Conservation (phyloP, 2,113 vertebrate genomes). For the Thalassarche chlororhynchos region DNA sequence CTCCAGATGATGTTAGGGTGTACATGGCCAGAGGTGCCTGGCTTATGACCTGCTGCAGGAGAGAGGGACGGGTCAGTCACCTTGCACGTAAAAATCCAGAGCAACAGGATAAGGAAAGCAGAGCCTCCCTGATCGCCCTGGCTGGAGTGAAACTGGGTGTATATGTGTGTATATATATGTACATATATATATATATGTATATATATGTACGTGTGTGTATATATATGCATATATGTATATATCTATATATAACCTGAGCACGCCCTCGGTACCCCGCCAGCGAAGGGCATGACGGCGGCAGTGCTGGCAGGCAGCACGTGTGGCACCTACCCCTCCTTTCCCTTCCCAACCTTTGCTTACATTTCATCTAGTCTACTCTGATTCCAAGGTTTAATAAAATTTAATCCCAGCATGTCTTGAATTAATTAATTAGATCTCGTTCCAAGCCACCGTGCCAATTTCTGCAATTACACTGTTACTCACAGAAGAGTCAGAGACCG, state of each 20-base stretch:
- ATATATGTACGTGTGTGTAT: neutral
- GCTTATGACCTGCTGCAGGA: neutral
- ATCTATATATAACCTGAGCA: neutral
- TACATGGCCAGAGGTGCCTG: fast-evolving
- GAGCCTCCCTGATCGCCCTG: neutral
- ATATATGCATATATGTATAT: no score
- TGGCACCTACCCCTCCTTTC: neutral
- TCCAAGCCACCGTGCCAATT: neutral
- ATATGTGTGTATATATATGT: no score
- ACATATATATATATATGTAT: no score
- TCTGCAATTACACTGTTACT: neutral
- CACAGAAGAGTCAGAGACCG: neutral
- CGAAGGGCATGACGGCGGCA: fast-evolving
- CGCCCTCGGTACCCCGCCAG: fast-evolving
- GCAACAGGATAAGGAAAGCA: neutral
- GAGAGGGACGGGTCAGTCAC: neutral
- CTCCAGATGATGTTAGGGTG: neutral
- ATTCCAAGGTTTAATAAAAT: neutral
- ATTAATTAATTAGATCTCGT: neutral
- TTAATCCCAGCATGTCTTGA: neutral
- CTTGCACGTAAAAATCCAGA: neutral
- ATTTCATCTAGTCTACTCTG: neutral
- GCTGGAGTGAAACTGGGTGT: neutral
- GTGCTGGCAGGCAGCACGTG: neutral
- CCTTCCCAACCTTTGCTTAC: neutral